Percentiles rank a stretch among this genome's conserved stretches.
phyloP scores from a whole-genome alignment of 2,888 invertebrate species.

The Syritta pipiens region DNA sequence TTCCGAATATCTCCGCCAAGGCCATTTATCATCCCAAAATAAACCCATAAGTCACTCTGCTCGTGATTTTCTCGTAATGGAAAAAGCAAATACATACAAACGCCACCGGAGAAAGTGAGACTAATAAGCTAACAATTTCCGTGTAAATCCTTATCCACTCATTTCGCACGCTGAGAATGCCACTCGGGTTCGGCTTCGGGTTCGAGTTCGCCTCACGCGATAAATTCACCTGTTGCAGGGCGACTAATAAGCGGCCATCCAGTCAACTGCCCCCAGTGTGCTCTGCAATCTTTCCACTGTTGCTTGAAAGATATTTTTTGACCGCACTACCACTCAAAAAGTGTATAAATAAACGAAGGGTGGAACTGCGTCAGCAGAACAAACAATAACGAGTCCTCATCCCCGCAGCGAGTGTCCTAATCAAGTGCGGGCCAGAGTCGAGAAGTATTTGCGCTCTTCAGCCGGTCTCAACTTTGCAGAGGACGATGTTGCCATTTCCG shows the following conservation, averaged over 20 bases:
- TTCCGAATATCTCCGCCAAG: neutral
- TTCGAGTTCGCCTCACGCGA: slow-evolving; percentile 33
- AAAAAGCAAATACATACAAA: slow-evolving; percentile 12
- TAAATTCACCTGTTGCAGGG: slow-evolving; percentile 54
- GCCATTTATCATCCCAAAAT: slow-evolving; percentile 17
- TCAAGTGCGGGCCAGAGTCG: slow-evolving; percentile 52
- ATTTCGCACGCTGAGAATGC: slow-evolving; percentile 41
- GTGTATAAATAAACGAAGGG: slow-evolving; percentile 41
- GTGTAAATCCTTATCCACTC: slow-evolving; percentile 48
- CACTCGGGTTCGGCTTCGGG: too few relatives aligned
- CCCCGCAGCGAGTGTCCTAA: slow-evolving; percentile 54
- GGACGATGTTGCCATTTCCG: slow-evolving; percentile 22
- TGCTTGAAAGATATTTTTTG: neutral
- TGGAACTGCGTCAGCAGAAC: slow-evolving; percentile 47
- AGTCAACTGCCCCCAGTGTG: slow-evolving; percentile 1
- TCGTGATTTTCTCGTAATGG: slow-evolving; percentile 24
- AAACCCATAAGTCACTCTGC: slow-evolving; percentile 32
- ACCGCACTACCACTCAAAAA: slow-evolving; percentile 12
- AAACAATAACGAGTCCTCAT: slow-evolving; percentile 54
- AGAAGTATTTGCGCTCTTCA: slow-evolving; percentile 65
- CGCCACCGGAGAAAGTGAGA: slow-evolving; percentile 33
- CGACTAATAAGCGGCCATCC: slow-evolving; percentile 33
- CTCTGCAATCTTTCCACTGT: neutral
- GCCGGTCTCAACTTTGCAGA: too few relatives aligned
- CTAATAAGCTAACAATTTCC: slow-evolving; percentile 47